phyloP scores from a whole-genome alignment of 1,140 invertebrate species.

The Scaptomyza graminum region DNA sequence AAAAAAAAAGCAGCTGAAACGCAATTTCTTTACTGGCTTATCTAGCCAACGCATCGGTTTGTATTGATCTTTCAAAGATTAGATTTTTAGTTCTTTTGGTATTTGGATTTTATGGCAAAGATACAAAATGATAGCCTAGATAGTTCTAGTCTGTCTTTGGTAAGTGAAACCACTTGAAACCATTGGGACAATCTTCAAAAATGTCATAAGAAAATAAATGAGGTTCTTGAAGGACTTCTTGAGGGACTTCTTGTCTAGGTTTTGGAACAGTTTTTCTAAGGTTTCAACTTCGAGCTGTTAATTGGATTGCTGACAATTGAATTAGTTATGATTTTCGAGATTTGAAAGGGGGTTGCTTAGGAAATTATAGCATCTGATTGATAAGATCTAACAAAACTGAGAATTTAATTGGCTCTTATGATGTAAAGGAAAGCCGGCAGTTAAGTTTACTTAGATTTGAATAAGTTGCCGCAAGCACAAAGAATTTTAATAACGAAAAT shows the following conservation, averaged over 20 bases:
- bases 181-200: too few species aligned
- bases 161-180: too few species aligned
- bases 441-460: too few species aligned
- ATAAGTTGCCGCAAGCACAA: too few species aligned
- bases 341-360: slow-evolving; percentile 8
- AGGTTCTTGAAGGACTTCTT: neutral
- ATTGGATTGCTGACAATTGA: slow-evolving; percentile 17
- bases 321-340: slow-evolving; percentile 22
- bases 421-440: neutral
- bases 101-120: too few species aligned
- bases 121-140: too few species aligned
- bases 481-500: too few species aligned
- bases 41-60: neutral
- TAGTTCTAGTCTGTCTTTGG: too few species aligned
- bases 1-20: neutral
- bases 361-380: neutral
- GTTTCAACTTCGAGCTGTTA: slow-evolving; percentile 27
- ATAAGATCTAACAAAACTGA: neutral
- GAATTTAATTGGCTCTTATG: neutral
- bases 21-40: neutral
- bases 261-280: slow-evolving; percentile 29
- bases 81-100: neutral
- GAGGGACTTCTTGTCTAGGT: slow-evolving; percentile 46
- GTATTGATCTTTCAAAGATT: neutral
- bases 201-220: too few species aligned